A percentile compares a stretch with the other conserved stretches of the same genome.
These are phyloP conservation scores for Loriculus beryllinus DNA, from an alignment of 2,797 vertebrate species.

Conservation along the genomic window DNA sequence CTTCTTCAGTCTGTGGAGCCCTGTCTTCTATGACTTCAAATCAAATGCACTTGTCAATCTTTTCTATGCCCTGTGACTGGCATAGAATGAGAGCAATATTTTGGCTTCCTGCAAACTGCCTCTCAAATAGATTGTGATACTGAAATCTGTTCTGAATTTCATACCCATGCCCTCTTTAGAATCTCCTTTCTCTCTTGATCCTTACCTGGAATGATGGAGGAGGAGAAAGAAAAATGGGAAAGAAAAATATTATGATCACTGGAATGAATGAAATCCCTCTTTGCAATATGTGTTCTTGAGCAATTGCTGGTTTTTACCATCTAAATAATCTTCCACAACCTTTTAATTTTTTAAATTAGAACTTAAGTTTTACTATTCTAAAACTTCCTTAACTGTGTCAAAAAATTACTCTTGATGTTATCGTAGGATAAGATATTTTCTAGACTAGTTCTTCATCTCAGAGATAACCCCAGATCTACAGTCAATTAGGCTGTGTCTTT, in stretches of 20 bases:
- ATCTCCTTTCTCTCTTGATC: background rate
- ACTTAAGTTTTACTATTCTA: background rate
- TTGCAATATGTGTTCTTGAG: background rate
- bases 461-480: background rate
- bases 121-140: background rate
- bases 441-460: background rate
- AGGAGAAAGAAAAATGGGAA: background rate
- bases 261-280: background rate
- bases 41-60: slow-evolving; percentile 40
- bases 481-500: background rate
- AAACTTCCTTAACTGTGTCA: background rate
- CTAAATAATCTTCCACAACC: background rate
- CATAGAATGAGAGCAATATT: slow-evolving; percentile 40
- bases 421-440: background rate
- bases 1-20: slow-evolving; percentile 13
- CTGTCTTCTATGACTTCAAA: slow-evolving; percentile 9
- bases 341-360: background rate
- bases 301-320: background rate
- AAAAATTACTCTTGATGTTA: background rate
- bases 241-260: background rate
- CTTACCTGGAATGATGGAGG: background rate
- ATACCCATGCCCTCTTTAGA: background rate
- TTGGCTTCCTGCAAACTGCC: slow-evolving; percentile 36
- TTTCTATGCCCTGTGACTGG: slow-evolving; percentile 9
- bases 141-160: slow-evolving; percentile 27